Evolutionary conservation across 2,113 vertebrate genomes (phyloP).

Genomic region (Hydrolagus affinis): DNA sequence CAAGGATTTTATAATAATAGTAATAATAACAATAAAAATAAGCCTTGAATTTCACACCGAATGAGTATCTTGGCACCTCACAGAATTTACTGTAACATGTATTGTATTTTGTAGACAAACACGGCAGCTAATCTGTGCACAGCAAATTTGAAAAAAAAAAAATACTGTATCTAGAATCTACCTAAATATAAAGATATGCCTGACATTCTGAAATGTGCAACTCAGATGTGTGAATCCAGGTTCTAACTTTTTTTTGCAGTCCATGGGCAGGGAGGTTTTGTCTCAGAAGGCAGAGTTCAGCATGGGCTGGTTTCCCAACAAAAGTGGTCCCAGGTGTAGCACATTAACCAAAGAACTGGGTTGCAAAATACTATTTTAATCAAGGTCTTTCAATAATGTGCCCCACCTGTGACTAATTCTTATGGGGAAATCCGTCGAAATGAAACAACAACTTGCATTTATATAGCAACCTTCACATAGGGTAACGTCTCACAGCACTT

Average conservation of each 20-base stretch:
- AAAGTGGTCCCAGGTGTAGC: constrained; percentile 22
- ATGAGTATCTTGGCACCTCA: too few species aligned
- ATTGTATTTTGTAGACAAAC: too few species aligned
- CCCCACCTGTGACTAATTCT: not conserved
- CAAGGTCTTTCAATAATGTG: not conserved
- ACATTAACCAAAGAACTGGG: constrained; percentile 13
- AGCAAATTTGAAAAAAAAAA: not conserved
- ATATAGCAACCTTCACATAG: too few species aligned
- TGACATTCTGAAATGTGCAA: not conserved
- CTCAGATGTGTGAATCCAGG: constrained; percentile 25
- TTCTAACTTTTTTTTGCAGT: not conserved
- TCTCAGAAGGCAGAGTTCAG: constrained; percentile 23
- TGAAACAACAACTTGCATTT: not conserved
- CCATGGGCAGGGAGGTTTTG: not conserved
- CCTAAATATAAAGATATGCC: not conserved
- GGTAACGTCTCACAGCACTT: too few species aligned
- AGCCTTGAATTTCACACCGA: too few species aligned
- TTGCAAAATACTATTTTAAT: not conserved
- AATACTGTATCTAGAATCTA: not conserved
- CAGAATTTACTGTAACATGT: too few species aligned
- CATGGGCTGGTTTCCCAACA: constrained; percentile 21
- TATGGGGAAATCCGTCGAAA: not conserved
- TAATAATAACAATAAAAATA: too few species aligned
- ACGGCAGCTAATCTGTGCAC: too few species aligned
- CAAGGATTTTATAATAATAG: too few species aligned